These are phyloP conservation scores for Prunella fulvescens DNA, from an alignment of 2,113 vertebrate species.

Conservation along the genomic window DNA sequence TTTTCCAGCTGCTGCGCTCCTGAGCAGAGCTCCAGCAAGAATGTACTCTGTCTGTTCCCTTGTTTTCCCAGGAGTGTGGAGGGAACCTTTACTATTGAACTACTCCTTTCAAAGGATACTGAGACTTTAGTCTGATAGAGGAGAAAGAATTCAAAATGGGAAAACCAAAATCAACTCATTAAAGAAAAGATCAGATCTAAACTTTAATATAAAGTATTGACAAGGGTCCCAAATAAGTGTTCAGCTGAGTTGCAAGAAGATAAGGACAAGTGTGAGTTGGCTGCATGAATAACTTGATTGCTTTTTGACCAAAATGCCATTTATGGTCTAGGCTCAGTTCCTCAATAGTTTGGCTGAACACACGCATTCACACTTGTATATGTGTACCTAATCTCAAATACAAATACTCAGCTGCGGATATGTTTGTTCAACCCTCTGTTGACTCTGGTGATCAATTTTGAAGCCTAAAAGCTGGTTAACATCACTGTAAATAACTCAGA, in stretches of 20 bases:
- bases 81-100: neutral
- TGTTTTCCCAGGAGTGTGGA: neutral
- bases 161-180: neutral
- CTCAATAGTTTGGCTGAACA: neutral
- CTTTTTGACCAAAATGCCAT: neutral
- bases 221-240: neutral
- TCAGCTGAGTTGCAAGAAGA: neutral
- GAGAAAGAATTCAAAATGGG: neutral
- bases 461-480: conserved; percentile 43
- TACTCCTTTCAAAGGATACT: neutral
- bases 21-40: neutral
- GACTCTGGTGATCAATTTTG: conserved; percentile 51
- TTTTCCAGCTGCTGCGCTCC: neutral
- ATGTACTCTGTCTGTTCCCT: neutral
- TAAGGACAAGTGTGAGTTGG: neutral
- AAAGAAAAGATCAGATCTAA: neutral
- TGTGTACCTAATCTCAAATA: conserved; percentile 59
- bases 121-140: neutral
- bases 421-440: conserved; percentile 54
- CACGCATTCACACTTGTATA: neutral
- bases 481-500: conserved; percentile 39
- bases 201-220: neutral
- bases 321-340: neutral
- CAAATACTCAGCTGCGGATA: conserved; percentile 29
- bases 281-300: neutral